These are phyloP conservation scores for Aphelenchoides besseyi DNA, from an alignment of 1,140 invertebrate genomes.

Conservation along the genomic window DNA sequence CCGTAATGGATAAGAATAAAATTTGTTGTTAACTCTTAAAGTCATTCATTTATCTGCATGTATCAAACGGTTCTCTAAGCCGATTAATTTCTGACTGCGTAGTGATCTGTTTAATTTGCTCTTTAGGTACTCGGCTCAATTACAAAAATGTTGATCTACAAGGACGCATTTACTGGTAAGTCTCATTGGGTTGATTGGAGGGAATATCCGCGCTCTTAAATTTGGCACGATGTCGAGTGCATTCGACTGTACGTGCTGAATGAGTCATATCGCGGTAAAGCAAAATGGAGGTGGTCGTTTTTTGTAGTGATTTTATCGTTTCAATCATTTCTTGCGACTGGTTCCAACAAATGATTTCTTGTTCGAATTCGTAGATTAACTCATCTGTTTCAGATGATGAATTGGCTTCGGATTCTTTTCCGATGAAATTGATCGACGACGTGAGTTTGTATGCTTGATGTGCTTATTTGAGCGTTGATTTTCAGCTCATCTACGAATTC, in stretches of 20 bases:
- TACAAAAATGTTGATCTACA: conserved; percentile 86
- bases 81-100: too few species aligned
- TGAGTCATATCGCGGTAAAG: conserved; percentile 49
- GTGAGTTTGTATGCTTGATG: conserved; percentile 55
- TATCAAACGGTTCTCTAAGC: conserved; percentile 9
- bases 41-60: not conserved
- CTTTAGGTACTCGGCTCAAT: conserved; percentile 6
- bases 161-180: conserved; percentile 86
- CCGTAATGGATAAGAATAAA: conserved; percentile 26
- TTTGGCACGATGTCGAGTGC: conserved; percentile 18
- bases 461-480: not conserved
- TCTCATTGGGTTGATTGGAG: conserved; percentile 20
- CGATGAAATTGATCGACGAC: conserved; percentile 85
- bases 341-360: not conserved
- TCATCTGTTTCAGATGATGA: conserved; percentile 72
- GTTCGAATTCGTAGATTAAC: too few species aligned
- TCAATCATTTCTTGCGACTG: not conserved
- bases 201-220: conserved; percentile 43
- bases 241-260: conserved; percentile 30
- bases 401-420: conserved; percentile 96
- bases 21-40: conserved; percentile 32
- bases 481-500: conserved; percentile 79
- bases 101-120: too few species aligned
- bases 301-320: conserved; percentile 20
- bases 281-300: not conserved